Base-by-base conservation (phyloP, 2,888 invertebrate species). In the Euspilapteryx auroguttella region DNA sequence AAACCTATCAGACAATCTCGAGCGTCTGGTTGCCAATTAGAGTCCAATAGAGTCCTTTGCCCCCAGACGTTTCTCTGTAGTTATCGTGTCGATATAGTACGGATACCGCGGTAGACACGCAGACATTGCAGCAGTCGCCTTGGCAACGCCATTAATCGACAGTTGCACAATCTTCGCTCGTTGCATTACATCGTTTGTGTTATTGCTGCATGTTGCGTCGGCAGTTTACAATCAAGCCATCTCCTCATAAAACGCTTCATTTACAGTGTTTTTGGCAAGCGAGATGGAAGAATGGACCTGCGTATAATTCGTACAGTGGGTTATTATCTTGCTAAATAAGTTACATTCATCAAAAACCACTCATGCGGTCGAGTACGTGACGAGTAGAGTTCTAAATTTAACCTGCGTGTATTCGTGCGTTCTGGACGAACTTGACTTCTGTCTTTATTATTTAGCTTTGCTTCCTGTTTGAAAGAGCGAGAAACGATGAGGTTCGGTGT, bases 1-100 rank as follows among this genome's bases (percentile, higher is more conserved):
- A 40, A 40, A 43, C 44, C 49, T 47, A 47, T 44, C 30, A 37
- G 40, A 38, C 45, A 44, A 40, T 45, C 38, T 40, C 42, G 41
- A 47, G 40, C 41, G 69, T 65, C 69, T 69, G 65, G 57, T 50
- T 33, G 44, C 49, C 63, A 65, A 68, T 69, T 66, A 66, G 44
- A 46, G 48, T 55, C 41, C 57, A 58, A 64, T 59, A 51, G 47
- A 55, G 54, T 51, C 55, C 51, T 44, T 55, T 55, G 55, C 56
- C 38, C 52, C 48, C 55, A 55, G 56, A 56, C 54, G 43, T 55
- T 45, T 47, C 43, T 49, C 43, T 40, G 45, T 13, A 7, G 11
- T 17, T 17, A 8, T 8, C 8, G 5, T 17, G 8, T 17, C 17
- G 17, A 5, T 17, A 17, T 17, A 17, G 17, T 6, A 17, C 5